These are phyloP conservation scores for Sarcophaga subvicina DNA, from an alignment of 2,888 invertebrate species.

Conservation along the genomic window DNA sequence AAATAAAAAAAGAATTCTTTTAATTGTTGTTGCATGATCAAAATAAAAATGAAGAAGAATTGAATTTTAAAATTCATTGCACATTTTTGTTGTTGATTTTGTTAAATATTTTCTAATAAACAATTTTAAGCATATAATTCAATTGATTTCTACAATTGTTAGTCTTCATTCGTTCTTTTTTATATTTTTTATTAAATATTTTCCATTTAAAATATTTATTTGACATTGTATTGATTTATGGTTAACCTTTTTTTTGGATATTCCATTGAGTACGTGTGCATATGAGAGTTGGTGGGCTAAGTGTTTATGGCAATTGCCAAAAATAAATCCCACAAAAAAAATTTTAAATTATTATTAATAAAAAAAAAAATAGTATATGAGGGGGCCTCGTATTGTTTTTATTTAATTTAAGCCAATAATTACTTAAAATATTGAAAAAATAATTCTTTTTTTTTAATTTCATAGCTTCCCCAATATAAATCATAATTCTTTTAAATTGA, in stretches of 20 bases:
- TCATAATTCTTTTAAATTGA: conserved; percentile 51
- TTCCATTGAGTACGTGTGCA: neutral
- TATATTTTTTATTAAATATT: neutral
- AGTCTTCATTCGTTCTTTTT: neutral
- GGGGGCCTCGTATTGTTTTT: conserved; percentile 2
- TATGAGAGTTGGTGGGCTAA: conserved; percentile 32
- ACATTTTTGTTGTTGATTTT: conserved; percentile 23
- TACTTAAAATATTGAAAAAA: conserved; percentile 20
- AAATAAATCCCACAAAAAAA: conserved; percentile 10
- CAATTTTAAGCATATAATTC: neutral
- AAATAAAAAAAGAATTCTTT: neutral
- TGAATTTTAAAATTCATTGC: conserved; percentile 19
- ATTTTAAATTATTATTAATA: conserved; percentile 19
- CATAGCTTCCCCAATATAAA: conserved; percentile 20
- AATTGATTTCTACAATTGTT: neutral
- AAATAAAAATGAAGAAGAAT: neutral
- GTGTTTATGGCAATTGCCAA: conserved; percentile 55
- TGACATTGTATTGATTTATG: conserved; percentile 64
- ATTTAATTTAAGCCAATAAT: conserved; percentile 5
- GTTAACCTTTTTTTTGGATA: conserved; percentile 28
- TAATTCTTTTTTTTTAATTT: conserved; percentile 32
- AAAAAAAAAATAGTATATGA: neutral
- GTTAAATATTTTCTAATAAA: conserved; percentile 24
- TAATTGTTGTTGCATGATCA: neutral
- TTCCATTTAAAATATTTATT: conserved; percentile 50